Evolutionary conservation across 2,888 invertebrate genomes (phyloP).

Genomic region (Biston stratarius): DNA sequence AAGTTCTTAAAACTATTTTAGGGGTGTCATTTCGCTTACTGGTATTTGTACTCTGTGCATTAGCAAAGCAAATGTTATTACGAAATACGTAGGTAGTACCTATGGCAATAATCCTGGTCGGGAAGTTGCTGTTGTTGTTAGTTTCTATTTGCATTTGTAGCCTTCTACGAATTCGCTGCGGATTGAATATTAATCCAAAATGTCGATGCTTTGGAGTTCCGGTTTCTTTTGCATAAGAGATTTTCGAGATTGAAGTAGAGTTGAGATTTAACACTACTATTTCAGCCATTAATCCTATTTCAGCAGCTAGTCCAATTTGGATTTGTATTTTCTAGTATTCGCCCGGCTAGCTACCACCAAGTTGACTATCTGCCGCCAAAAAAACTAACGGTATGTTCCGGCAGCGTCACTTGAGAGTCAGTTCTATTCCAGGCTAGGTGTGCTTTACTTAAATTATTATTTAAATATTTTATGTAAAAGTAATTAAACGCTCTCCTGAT

Average conservation of each 20-base stretch:
- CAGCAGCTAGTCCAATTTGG: too few relatives aligned
- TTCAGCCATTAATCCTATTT: too few relatives aligned
- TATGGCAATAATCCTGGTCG: constrained; percentile 18
- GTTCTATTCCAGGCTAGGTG: too few relatives aligned
- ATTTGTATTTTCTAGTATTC: too few relatives aligned
- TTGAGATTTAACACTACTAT: not conserved
- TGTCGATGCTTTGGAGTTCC: not conserved
- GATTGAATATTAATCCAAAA: constrained; percentile 20
- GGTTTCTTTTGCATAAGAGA: not conserved
- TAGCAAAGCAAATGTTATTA: constrained; percentile 20
- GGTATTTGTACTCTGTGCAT: not conserved
- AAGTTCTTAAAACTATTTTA: not conserved
- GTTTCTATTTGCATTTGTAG: constrained; percentile 16
- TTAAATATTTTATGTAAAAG: too few relatives aligned
- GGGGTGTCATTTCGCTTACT: not conserved
- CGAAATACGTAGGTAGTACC: constrained; percentile 5
- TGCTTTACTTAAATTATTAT: too few relatives aligned
- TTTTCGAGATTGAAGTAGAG: constrained; percentile 17
- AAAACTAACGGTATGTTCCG: too few relatives aligned
- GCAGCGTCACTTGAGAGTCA: too few relatives aligned
- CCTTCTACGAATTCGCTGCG: constrained; percentile 12
- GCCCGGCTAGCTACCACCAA: too few relatives aligned
- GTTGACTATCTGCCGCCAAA: too few relatives aligned
- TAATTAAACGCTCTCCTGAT: too few relatives aligned
- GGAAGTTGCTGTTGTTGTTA: constrained; percentile 24